Evolutionary conservation across 2,888 invertebrate genomes (phyloP).

Genomic region (Camptogramma bilineatum): DNA sequence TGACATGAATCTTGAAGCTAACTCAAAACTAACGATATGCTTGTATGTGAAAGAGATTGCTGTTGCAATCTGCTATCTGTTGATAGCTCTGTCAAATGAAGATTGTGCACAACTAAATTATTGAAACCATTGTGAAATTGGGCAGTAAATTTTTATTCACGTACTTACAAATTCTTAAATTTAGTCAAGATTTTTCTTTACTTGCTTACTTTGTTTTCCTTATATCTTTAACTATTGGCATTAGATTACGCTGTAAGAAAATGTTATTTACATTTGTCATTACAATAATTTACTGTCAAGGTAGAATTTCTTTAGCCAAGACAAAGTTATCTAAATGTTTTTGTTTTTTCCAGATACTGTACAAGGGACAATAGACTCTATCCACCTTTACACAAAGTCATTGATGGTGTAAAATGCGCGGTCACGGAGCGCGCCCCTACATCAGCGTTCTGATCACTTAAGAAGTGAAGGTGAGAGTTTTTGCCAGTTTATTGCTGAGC

Average conservation of each 20-base stretch:
- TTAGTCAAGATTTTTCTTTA: not conserved
- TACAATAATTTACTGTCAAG: not conserved
- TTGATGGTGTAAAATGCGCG: constrained; percentile 51
- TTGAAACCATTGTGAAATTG: too few relatives aligned
- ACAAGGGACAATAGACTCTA: constrained; percentile 24
- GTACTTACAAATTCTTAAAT: not conserved
- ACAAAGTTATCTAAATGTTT: not conserved
- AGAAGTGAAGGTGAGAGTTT: constrained; percentile 58
- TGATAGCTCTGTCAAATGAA: too few relatives aligned
- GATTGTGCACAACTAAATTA: too few relatives aligned
- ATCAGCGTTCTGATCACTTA: constrained; percentile 55
- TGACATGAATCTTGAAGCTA: too few relatives aligned
- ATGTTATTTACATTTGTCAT: not conserved
- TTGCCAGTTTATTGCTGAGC: constrained; percentile 45
- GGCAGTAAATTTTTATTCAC: too few relatives aligned
- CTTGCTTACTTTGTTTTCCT: not conserved
- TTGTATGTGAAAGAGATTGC: too few relatives aligned
- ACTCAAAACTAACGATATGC: too few relatives aligned
- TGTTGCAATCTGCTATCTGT: too few relatives aligned
- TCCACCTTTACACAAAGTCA: constrained; percentile 15
- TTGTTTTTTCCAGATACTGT: constrained; percentile 15
- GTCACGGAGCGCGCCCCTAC: constrained; percentile 46
- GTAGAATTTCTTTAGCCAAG: constrained; percentile 5
- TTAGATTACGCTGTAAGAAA: not conserved
- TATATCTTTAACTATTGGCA: not conserved